Evolutionary conservation across 2,888 invertebrate genomes (phyloP).

Genomic region (Melanchra persicariae): DNA sequence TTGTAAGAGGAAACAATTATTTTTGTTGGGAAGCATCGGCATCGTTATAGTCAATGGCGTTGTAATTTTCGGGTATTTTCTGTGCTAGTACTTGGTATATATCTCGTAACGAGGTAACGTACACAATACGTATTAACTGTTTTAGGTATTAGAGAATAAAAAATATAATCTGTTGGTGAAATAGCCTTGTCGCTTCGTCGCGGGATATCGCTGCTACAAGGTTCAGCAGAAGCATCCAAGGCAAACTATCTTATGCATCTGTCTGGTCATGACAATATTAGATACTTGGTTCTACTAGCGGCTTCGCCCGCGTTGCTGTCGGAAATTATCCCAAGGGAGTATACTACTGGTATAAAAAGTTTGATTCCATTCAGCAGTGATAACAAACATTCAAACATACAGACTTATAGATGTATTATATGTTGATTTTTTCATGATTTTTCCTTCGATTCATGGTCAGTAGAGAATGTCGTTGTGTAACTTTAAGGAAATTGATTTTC

Average conservation of each 20-base stretch:
- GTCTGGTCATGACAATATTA: neutral
- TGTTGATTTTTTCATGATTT: too few relatives aligned
- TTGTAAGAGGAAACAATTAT: conserved; percentile 38
- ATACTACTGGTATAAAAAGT: too few relatives aligned
- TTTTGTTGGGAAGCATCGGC: conserved; percentile 21
- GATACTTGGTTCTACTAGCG: neutral
- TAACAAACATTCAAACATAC: too few relatives aligned
- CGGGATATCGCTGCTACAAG: neutral
- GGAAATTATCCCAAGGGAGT: neutral
- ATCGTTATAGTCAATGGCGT: conserved; percentile 31
- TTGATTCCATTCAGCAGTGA: too few relatives aligned
- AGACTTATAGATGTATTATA: too few relatives aligned
- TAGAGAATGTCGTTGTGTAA: neutral
- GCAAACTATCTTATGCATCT: neutral
- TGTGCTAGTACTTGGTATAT: neutral
- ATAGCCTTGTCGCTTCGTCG: neutral
- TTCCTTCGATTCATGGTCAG: neutral
- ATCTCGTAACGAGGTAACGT: neutral
- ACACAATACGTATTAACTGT: too few relatives aligned
- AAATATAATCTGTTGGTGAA: neutral
- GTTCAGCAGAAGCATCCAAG: neutral
- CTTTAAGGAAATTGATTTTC: too few relatives aligned
- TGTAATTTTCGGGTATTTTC: conserved; percentile 33
- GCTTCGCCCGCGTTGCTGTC: neutral
- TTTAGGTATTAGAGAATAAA: too few relatives aligned